Evolutionary conservation across 1,140 invertebrate genomes (phyloP).

Genomic region (Caenorhabditis inopinata): DNA sequence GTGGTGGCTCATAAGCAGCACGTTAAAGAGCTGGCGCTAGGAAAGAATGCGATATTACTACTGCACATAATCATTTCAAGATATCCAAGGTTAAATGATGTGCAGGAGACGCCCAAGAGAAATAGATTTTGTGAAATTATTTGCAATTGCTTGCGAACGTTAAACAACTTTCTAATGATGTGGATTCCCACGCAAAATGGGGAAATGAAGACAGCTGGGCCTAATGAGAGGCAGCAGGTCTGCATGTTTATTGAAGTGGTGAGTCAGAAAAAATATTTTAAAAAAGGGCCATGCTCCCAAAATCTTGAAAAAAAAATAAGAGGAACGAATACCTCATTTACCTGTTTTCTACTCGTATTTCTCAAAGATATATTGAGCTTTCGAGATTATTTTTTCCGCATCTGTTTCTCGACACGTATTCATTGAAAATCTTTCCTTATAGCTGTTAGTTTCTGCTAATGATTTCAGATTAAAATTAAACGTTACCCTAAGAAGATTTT

Average conservation of each 20-base stretch:
- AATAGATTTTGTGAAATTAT: background rate
- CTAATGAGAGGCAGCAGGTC: background rate
- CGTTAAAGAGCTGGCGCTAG: background rate
- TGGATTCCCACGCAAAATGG: slow-evolving; percentile 13
- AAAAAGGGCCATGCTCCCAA: too few species aligned
- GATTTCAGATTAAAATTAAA: too few species aligned
- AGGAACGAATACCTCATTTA: too few species aligned
- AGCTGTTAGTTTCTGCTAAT: too few species aligned
- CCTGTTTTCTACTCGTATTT: too few species aligned
- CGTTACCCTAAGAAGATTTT: too few species aligned
- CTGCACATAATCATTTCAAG: background rate
- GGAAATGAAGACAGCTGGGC: too few species aligned
- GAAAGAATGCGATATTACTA: background rate
- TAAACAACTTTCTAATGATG: slow-evolving; percentile 25
- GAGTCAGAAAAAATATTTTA: background rate
- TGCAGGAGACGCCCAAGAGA: background rate
- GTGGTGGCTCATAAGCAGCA: background rate
- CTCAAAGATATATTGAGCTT: too few species aligned
- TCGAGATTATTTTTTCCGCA: too few species aligned
- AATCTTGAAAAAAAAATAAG: too few species aligned
- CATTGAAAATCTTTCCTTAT: too few species aligned
- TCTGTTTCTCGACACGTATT: too few species aligned
- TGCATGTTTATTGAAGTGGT: background rate
- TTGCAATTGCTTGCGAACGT: background rate
- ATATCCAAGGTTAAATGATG: background rate